Base-by-base conservation (phyloP, 2,113 vertebrate genomes). In the Chaetorhynchus papuensis region DNA sequence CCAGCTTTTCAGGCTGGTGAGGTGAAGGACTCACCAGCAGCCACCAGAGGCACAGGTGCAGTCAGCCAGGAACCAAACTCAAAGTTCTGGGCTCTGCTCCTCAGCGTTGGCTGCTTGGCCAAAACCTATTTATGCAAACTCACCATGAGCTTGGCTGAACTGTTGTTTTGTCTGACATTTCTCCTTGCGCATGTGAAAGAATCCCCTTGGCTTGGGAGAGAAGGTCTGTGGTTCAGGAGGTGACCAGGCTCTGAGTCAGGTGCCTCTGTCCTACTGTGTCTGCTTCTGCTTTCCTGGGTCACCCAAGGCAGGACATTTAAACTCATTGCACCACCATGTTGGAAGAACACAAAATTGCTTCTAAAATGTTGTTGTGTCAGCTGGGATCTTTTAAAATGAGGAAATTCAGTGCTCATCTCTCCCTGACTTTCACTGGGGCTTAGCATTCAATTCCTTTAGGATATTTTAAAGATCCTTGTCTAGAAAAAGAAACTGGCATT, bases 401-500 rank as follows among this genome's bases (percentile, higher is more conserved):
- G 37, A 52, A 88, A 74, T 61, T 50, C 78, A 59, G 47, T 2
- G 3, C 16, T 89, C 53, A 35, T 81, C 20, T 66, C 30, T 56
- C 27, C 28, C 27, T 44, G 71, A 74, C 21, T 89, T 92, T 56
- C 47, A 54, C 41, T 39, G 30, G 11, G 27, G 20, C 6, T 93
- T 13, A 11, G 33, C 28, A 65, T 83, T 90, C 66, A 72, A 39
- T 47, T 86, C 42, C 45, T 85, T 76, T 30, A 72, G 45, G 57
- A 45, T 86, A 39, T 81, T 85, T 92, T 88, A 66, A 94, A 78
- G 65, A 78, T 52, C 35, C 8, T 45, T 23, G 33, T 22, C 80
- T 87, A 87, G 76, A 49, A 93, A 92, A 89, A 87, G 21, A 90
- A 90, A 86, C 23, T 70, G 50, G 33, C 52, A 83, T 90, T 92